Base-by-base conservation (phyloP, 2,113 vertebrate genomes). In the Malurus cyaneus region DNA sequence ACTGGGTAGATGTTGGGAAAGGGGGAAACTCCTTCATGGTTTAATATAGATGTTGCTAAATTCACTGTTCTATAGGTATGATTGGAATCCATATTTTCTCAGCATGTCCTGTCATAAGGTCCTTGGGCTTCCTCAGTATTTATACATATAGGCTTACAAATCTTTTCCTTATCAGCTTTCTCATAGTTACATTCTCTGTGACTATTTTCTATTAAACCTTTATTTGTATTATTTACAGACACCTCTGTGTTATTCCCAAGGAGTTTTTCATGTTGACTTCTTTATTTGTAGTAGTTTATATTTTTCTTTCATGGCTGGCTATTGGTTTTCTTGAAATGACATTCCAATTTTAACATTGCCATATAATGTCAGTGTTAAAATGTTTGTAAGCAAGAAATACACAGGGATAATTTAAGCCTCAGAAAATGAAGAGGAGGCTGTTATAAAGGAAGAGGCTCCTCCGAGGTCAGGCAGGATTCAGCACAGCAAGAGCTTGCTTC, bases 321-420 rank as follows among this genome's bases (percentile, higher is more conserved):
- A 8, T 94, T 70, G 79, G 79, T 89, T 88, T 93, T 89, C 84
- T 62, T 77, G 66, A 72, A 89, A 92, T 34, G 74, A 91, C 89
- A 85, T 82, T 95, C 70, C 78, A 91, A 85, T 94, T 94, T 94
- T 93, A 88, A 59, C 78, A 77, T 31, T 28, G 84, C 67, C 80
- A 26, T 95, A 72, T 85, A 92, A 88, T 17, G 59, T 57, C 81
- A n/a, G 39, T 32, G 31, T 80, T 95, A 90, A 90, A 85, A 69
- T 18, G 50, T 32, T 92, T 4, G 0, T 53, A 61, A 94, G 53
- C 46, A 79, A 54, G 79, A 88, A 92, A 65, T 46, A 34, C 20
- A 3, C 70, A 9, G 4, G 2, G 23, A 46, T 93, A 76, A 65
- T 79, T 91, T 74, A 72, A 80, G 59, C 28, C n/a, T 62, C 42